Evolutionary conservation across 30 jellyfish, hydroid and myxozoan genomes (phyloP).

Genomic region (Hydractinia echinata): DNA sequence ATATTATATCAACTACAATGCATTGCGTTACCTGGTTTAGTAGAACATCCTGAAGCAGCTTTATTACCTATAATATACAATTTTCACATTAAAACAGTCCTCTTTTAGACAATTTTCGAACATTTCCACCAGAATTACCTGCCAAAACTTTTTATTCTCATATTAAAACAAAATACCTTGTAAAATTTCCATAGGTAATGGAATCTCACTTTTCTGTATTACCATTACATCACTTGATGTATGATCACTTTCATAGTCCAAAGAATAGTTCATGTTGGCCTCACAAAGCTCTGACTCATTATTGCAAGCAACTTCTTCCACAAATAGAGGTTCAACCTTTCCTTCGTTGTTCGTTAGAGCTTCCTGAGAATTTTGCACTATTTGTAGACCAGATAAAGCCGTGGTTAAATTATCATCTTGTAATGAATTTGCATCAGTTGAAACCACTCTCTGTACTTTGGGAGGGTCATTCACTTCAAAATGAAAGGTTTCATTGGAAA

Average conservation of each 20-base stretch:
- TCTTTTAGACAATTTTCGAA: conserved; percentile 30
- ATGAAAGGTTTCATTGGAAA: too few relatives aligned
- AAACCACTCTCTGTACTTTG: conserved; percentile 8
- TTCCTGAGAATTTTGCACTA: conserved; percentile 13
- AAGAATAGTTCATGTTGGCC: neutral
- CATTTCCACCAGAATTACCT: neutral
- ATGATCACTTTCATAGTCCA: conserved; percentile 12
- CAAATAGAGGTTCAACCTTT: neutral
- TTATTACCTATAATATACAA: too few relatives aligned
- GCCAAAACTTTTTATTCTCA: neutral
- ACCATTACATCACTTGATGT: conserved; percentile 65
- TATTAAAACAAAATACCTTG: neutral
- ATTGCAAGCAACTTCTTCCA: neutral
- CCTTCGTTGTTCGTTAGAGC: neutral
- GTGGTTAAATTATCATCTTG: conserved; percentile 20
- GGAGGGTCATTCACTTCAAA: too few relatives aligned
- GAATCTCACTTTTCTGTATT: conserved; percentile 24
- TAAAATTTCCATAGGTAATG: conserved; percentile 9
- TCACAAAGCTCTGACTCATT: neutral
- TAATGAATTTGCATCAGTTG: conserved; percentile 10
- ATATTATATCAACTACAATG: too few relatives aligned
- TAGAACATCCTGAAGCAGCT: too few relatives aligned
- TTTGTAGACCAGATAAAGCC: conserved; percentile 30
- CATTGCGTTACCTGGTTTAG: too few relatives aligned
- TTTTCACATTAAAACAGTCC: too few relatives aligned